phyloP scores from a whole-genome alignment of 2,888 invertebrate species.

The Lasius fuliginosus region DNA sequence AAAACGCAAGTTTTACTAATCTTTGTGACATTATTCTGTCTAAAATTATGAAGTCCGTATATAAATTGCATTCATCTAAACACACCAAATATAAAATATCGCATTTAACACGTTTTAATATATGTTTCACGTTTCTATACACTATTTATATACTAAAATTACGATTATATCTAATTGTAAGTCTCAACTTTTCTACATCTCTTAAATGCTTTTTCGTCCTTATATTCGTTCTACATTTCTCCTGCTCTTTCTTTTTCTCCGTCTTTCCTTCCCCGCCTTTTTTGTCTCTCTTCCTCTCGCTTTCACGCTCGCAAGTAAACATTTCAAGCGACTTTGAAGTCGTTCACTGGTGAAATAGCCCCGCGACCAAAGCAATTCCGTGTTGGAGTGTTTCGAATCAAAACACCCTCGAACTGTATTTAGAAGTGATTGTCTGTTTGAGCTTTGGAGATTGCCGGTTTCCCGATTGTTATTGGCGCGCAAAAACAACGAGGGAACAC shows the following conservation, averaged over 20 bases:
- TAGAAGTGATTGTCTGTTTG: constrained; percentile 80
- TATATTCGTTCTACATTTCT: constrained; percentile 5
- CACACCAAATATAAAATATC: background rate
- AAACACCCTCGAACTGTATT: constrained; percentile 81
- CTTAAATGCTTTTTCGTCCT: background rate
- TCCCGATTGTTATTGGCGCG: constrained; percentile 73
- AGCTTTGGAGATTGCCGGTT: constrained; percentile 72
- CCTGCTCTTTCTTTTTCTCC: background rate
- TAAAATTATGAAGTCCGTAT: background rate
- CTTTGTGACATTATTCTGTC: background rate
- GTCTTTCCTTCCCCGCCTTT: background rate
- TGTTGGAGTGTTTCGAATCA: constrained; percentile 79
- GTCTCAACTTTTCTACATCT: background rate
- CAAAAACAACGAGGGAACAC: constrained; percentile 46
- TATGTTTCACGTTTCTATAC: background rate
- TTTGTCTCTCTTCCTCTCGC: constrained; percentile 8
- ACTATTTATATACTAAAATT: background rate
- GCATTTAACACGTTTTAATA: background rate
- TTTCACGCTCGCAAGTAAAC: constrained; percentile 70
- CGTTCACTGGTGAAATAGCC: constrained; percentile 79
- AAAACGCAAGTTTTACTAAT: background rate
- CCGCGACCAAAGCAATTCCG: constrained; percentile 71
- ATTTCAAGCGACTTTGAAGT: constrained; percentile 80
- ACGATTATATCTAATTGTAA: background rate
- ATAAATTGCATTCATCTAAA: background rate